Conservation (phyloP, 2,113 vertebrate species). For the Notiomystis cincta region DNA sequence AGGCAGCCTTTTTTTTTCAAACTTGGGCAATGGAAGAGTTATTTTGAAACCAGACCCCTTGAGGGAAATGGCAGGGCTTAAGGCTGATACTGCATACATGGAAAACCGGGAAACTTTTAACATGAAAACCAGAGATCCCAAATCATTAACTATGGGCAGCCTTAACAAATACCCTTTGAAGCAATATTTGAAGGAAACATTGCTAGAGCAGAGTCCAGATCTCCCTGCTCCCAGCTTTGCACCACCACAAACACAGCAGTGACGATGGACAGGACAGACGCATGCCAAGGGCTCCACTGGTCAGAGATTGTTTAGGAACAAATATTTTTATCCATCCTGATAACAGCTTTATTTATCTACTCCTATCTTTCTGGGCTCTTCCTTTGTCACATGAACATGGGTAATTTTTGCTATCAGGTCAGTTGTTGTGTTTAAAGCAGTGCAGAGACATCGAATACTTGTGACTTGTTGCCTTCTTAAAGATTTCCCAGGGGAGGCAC, state of each 20-base stretch:
- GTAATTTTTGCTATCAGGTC: neutral
- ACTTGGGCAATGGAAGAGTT: neutral
- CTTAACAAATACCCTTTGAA: neutral
- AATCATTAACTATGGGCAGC: constrained; percentile 11
- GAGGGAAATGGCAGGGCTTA: neutral
- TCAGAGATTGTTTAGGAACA: neutral
- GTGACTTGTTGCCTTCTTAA: neutral
- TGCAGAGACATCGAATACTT: fast-evolving
- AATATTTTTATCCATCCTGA: neutral
- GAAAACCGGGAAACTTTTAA: neutral
- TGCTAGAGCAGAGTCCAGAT: neutral
- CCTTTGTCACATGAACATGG: neutral
- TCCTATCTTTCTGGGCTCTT: neutral
- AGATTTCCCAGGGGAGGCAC: neutral
- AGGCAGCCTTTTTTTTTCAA: neutral
- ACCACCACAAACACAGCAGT: neutral
- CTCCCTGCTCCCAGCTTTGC: neutral
- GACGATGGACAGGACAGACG: neutral
- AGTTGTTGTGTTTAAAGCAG: neutral
- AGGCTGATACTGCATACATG: neutral
- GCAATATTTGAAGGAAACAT: neutral
- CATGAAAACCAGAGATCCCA: constrained; percentile 5
- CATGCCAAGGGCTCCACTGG: fast-evolving
- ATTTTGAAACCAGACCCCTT: constrained; percentile 17
- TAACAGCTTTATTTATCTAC: neutral